Evolutionary conservation across 2,888 invertebrate species (phyloP), one percentile per base, ranked within the genome.

Genomic region (Bhutanitis thaidina): DNA sequence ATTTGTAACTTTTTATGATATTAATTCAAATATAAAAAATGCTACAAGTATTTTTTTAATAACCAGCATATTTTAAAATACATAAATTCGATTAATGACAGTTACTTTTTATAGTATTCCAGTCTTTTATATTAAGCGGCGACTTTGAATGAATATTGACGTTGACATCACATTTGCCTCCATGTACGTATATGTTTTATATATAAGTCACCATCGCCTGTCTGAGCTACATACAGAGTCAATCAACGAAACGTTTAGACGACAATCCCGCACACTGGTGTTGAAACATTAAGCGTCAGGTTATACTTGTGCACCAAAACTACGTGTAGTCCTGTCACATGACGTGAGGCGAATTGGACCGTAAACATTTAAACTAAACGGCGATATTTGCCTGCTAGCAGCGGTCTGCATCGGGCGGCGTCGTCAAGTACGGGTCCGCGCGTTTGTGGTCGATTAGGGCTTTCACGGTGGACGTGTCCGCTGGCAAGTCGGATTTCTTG

Each of bases 401-500:
- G 88, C 94, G 94, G 91, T 95, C 95, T 64, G 94, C 94, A 90
- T 96, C 96, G 56, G 95, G 95, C 69, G 96, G 94, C 55, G 96
- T 94, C 63, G 94, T 89, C 67, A 98, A 93, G 91, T 92, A 97
- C 73, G 97, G 96, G 85, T 98, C 98, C 64, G 96, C 95, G 72
- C 98, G 93, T 86, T 95, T 96, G 91, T 98, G 97, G 80, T 96
- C 96, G 78, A 94, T 95, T 65, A 98, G 92, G 59, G 97, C 97
- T 81, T 95, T 95, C 69, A 97, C 94, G 48, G 97, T 98, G 79
- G 94, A 94, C 66, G 95, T 93, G 90, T 98, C 98, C 72, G 97
- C 96, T 40, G 98, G 98, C 76, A 98, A 91, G 82, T 98, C 97
- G 12, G 97, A 98, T 91, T 98, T 98, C 86, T 97, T 95, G 84